A percentile compares a stretch with the other conserved stretches of the same genome.
phyloP scores from a whole-genome alignment of 2,113 vertebrate species.

The Cinclus cinclus region DNA sequence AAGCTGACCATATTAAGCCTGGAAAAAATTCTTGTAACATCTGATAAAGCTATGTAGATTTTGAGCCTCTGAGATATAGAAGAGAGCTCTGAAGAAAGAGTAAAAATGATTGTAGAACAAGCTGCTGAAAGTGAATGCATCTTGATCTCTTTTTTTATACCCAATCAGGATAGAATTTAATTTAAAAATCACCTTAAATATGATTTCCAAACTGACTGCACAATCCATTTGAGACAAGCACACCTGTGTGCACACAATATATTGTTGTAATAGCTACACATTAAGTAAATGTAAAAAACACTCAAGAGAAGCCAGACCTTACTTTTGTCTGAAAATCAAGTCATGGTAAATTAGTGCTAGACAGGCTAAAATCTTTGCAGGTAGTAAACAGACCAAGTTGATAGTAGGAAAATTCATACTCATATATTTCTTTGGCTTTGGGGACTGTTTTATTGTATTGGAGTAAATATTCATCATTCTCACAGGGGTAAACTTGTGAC shows the following conservation, averaged over 20 bases:
- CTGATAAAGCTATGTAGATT: neutral
- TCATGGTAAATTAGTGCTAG: neutral
- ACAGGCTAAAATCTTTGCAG: neutral
- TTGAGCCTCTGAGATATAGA: neutral
- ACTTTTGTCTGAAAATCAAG: neutral
- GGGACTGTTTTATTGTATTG: neutral
- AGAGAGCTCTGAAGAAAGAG: neutral
- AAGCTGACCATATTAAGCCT: neutral
- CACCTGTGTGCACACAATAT: fast-evolving
- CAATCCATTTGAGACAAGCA: neutral
- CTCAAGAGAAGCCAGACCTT: neutral
- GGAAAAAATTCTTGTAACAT: neutral
- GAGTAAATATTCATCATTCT: neutral
- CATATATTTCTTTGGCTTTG: neutral
- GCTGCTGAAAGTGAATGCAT: neutral
- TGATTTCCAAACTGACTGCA: neutral
- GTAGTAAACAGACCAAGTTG: neutral
- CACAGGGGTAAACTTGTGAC: neutral
- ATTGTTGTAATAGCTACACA: neutral
- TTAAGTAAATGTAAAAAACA: neutral
- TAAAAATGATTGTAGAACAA: neutral
- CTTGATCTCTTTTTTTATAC: fast-evolving
- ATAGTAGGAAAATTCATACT: neutral
- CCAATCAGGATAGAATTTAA: neutral
- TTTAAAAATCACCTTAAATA: neutral